Base-by-base conservation (phyloP, 2,113 vertebrate genomes). In the Egretta garzetta region DNA sequence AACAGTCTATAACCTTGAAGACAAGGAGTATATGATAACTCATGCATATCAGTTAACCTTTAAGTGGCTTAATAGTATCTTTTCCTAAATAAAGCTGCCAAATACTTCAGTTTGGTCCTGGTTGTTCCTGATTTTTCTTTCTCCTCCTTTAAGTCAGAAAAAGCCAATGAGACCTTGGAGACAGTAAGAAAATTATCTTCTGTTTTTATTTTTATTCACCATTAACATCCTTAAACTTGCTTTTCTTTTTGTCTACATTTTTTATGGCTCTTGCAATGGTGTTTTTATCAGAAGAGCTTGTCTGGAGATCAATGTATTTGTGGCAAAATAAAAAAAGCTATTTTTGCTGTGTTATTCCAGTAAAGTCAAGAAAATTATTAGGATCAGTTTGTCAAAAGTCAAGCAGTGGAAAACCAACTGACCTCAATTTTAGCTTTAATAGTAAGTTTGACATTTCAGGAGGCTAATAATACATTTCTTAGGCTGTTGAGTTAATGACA, bases 1-100 rank as follows among this genome's bases (percentile, higher is more conserved):
- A 98, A 96, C 96, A 97, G 95, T 91, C 88, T 95, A 70, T 98
- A 97, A 98, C 98, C 98, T 98, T 98, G 98, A 98, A 97, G 96
- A 97, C 77, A 89, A 96, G 96, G 97, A 96, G 93, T 91, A 63
- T 89, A 89, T 88, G 55, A 87, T 80, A 94, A 95, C 95, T 97
- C 91, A 83, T 84, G 94, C 89, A 73, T 97, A 94, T 92, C 95
- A 90, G 91, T 91, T 97, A 93, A 93, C 90, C 96, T 98, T 80
- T 94, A 95, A 96, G 85, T 93, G 92, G 76, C 94, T 98, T 96
- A 95, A 84, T 95, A 96, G 86, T 97, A 73, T 96, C 77, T 88
- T 83, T 77, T 81, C 80, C 66, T 88, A 93, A 95, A 96, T 85
- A 77, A 79, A 88, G 77, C 66, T 87, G 84, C 58, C 20, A 80